Percentiles rank a stretch among this genome's conserved stretches.
Conservation (phyloP, 2,888 invertebrate genomes). For the Odontocerum albicorne region DNA sequence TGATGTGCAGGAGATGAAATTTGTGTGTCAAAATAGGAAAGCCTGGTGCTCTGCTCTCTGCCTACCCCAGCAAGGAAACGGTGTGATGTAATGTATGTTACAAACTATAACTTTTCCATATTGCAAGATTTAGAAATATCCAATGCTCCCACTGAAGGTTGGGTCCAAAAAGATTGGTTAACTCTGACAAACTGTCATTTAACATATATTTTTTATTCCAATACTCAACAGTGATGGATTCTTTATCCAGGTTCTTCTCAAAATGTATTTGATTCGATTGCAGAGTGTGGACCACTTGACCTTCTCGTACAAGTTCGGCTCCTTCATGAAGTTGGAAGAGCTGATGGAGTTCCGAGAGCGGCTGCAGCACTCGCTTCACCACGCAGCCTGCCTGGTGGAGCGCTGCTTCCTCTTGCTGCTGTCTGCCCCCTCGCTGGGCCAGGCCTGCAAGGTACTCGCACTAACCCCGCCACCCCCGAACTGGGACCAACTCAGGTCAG, state of each 20-base stretch:
- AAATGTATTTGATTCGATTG: conserved; percentile 28
- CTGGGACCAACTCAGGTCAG: conserved; percentile 57
- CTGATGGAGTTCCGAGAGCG: conserved; percentile 82
- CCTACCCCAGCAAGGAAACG: too few relatives aligned
- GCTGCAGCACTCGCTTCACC: conserved; percentile 80
- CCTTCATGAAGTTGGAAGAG: conserved; percentile 89
- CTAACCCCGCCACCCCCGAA: conserved; percentile 20
- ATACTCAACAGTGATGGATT: too few relatives aligned
- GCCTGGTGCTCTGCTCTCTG: too few relatives aligned
- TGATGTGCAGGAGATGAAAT: too few relatives aligned
- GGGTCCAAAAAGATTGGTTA: too few relatives aligned
- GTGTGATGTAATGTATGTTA: too few relatives aligned
- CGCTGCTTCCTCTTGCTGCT: conserved; percentile 69
- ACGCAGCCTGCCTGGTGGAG: conserved; percentile 65
- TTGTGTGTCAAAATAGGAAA: too few relatives aligned
- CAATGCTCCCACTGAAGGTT: too few relatives aligned
- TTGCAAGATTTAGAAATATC: too few relatives aligned
- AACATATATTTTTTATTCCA: too few relatives aligned
- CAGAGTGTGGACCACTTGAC: conserved; percentile 90
- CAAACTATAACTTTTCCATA: too few relatives aligned
- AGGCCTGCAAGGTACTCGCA: conserved; percentile 13
- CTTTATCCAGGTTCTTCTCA: neutral
- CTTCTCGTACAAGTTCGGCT: conserved; percentile 91
- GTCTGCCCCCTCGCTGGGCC: conserved; percentile 31
- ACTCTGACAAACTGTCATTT: too few relatives aligned